Base-by-base conservation (phyloP, 2,888 invertebrate species). In the Aporophyla nigra region DNA sequence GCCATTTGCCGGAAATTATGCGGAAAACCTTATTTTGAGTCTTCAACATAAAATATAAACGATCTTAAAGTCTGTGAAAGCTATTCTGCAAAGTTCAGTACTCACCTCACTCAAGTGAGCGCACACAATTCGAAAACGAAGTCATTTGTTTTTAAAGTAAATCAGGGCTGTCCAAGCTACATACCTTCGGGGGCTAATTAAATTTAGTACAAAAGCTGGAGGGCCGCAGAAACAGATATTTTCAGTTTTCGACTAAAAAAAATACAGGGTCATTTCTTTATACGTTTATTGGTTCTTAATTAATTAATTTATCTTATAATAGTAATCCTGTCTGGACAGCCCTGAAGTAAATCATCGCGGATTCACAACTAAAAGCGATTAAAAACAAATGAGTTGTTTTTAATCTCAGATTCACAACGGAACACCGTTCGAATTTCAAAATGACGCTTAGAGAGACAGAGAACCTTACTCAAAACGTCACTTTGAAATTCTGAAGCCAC, bases 81-180 rank as follows among this genome's bases (percentile, higher is more conserved):
- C 14, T 56, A 40, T 14, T 21, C 66, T 65, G 16, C 46, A 12
- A 19, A 67, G n/a, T 51, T 69, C 19, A 69, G 14, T 24, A 9
- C 5, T 14, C 24, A n/a, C 16, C 40, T 71, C 71, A 24, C 43
- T 46, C n/a, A 54, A 54, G n/a, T 72, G 54, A 72, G 27, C 27
- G 54, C 19, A 54, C 27, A 56, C 19, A 70, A 67, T 70, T 68
- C 33, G 9, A 70, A 71, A 71, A 2, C 56, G 14, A 49, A 74
- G 49, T 74, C 74, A 51, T 74, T 73, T 74, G 58, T 74, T 74
- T 51, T 59, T 58, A 59, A 75, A 27, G 2, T 1, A 14, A 65
- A 63, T 78, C 78, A 65, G n/a, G n/a, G n/a, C n/a, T n/a, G n/a
- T n/a, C n/a, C n/a, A n/a, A n/a, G n/a, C n/a, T n/a, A n/a, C n/a